phyloP scores from a whole-genome alignment of 2,797 vertebrate genomes.

The Denticeps clupeoides region DNA sequence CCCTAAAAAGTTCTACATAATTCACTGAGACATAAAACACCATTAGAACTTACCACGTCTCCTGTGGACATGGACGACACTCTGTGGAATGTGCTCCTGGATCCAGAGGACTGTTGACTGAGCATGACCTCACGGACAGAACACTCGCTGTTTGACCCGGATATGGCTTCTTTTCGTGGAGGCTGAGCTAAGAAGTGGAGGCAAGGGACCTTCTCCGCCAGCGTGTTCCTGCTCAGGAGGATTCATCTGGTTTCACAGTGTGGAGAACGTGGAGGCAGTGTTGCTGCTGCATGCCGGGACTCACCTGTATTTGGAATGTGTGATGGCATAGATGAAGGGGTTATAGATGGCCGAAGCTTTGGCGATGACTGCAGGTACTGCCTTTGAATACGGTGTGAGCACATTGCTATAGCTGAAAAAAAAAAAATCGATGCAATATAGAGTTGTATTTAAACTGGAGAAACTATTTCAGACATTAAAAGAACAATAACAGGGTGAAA shows the following conservation, averaged over 20 bases:
- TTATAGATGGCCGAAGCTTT: slow-evolving; percentile 86
- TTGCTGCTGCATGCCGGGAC: not conserved
- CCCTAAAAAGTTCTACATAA: too few relatives aligned
- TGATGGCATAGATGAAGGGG: slow-evolving; percentile 84
- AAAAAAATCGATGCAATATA: too few relatives aligned
- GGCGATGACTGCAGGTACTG: slow-evolving; percentile 78
- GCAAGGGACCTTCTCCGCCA: slow-evolving; percentile 56
- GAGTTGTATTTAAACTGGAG: too few relatives aligned
- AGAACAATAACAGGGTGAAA: not conserved
- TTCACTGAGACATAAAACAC: too few relatives aligned
- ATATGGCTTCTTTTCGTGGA: slow-evolving; percentile 40
- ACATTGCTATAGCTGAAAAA: slow-evolving; percentile 58
- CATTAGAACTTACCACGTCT: slow-evolving; percentile 61
- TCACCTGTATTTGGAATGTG: slow-evolving; percentile 83
- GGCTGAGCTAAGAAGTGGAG: slow-evolving; percentile 47
- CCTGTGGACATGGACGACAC: slow-evolving; percentile 52
- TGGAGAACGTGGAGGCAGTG: not conserved
- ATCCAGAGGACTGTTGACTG: slow-evolving; percentile 47
- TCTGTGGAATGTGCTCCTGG: slow-evolving; percentile 46
- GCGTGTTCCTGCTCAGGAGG: slow-evolving; percentile 44
- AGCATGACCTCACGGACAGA: slow-evolving; percentile 48
- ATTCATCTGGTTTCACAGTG: not conserved
- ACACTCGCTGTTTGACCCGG: slow-evolving; percentile 46
- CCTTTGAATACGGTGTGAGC: slow-evolving; percentile 76
- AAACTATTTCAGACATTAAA: slow-evolving; percentile 3